Conservation (phyloP, 2,113 vertebrate genomes). For the Oreochromis tanganicae region DNA sequence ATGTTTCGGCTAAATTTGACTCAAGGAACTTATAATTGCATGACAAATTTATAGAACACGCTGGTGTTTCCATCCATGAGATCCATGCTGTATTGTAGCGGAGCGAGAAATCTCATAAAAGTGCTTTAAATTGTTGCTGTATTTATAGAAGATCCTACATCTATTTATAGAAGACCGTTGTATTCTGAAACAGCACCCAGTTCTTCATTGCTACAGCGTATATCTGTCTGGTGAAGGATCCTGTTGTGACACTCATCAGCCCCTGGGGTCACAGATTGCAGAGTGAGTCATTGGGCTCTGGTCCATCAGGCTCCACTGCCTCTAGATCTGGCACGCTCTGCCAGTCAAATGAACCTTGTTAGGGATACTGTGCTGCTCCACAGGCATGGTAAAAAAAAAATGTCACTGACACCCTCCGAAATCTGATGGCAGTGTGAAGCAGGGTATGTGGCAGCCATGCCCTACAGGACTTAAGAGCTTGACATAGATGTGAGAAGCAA, state of each 20-base stretch:
- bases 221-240: not conserved
- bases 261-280: conserved; percentile 19
- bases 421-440: not conserved
- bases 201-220: not conserved
- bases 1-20: not conserved
- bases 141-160: not conserved
- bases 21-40: not conserved
- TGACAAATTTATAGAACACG: not conserved
- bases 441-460: conserved; percentile 9
- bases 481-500: not conserved
- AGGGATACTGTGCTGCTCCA: not conserved
- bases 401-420: not conserved
- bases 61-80: not conserved
- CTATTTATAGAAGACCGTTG: not conserved
- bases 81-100: not conserved
- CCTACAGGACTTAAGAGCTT: not conserved
- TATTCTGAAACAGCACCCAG: not conserved
- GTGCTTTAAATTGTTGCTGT: not conserved
- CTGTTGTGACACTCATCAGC: conserved; percentile 8
- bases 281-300: conserved; percentile 24
- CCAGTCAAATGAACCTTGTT: conserved; percentile 34
- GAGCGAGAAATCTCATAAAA: not conserved
- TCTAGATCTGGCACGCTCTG: conserved; percentile 20
- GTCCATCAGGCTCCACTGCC: conserved; percentile 16
- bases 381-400: not conserved